Percentiles rank a stretch among this genome's conserved stretches.
Conservation (phyloP, 2,113 vertebrate genomes). For the Clarias gariepinus region DNA sequence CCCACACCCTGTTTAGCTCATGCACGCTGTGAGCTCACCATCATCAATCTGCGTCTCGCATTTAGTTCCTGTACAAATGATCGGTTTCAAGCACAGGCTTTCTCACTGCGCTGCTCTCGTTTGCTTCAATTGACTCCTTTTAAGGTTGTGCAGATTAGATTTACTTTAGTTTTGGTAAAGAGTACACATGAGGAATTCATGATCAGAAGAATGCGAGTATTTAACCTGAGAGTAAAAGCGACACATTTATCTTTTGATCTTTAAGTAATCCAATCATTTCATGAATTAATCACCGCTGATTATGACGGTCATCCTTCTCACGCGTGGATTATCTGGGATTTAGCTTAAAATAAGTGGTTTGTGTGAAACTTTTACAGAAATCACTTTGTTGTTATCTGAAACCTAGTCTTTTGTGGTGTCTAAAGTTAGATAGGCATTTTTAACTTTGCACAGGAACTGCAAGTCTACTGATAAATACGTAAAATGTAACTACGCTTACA, state of each 20-base stretch:
- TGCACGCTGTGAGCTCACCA: conserved; percentile 39
- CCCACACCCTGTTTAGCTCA: conserved; percentile 48
- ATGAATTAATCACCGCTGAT: not conserved
- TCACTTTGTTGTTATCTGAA: not conserved
- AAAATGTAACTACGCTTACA: not conserved
- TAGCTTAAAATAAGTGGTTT: not conserved
- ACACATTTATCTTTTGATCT: not conserved
- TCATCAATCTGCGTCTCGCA: conserved; percentile 1
- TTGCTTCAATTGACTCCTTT: not conserved
- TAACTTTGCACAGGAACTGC: not conserved
- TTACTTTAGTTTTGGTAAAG: not conserved
- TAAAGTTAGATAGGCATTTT: not conserved
- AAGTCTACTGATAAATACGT: not conserved
- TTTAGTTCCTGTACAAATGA: conserved; percentile 31
- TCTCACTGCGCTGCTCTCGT: not conserved
- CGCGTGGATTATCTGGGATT: not conserved
- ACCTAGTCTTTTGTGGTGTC: not conserved
- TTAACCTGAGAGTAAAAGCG: not conserved
- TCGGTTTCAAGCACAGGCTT: conserved; percentile 4
- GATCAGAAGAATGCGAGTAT: not conserved
- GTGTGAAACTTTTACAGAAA: not conserved
- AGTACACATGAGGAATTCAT: not conserved
- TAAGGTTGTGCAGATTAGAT: not conserved
- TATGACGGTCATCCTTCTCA: not conserved
- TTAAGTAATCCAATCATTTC: conserved; percentile 16